phyloP scores from a whole-genome alignment of 2,888 invertebrate species.

The Conus canariensis region DNA sequence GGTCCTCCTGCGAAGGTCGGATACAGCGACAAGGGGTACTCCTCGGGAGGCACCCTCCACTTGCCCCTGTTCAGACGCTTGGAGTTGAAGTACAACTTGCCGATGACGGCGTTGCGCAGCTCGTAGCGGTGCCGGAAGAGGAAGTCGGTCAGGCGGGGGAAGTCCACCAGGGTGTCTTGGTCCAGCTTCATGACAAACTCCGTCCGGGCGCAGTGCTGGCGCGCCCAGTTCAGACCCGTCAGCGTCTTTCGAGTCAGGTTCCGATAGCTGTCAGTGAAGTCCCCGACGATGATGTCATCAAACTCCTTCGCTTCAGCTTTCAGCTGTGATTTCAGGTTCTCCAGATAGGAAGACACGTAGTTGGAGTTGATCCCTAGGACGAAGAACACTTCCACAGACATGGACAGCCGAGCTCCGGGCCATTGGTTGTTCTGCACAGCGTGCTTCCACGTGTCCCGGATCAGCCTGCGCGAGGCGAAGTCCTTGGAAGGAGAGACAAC shows the following conservation, averaged over 20 bases:
- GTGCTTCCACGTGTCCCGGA: conserved; percentile 35
- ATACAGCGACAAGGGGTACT: conserved; percentile 38
- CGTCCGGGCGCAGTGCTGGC: conserved; percentile 1
- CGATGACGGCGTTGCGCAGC: conserved; percentile 31
- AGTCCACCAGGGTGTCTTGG: conserved; percentile 41
- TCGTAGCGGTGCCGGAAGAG: neutral
- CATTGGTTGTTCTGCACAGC: conserved; percentile 24
- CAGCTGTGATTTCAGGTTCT: neutral
- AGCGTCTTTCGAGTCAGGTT: conserved; percentile 35
- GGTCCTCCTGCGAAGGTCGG: conserved; percentile 39
- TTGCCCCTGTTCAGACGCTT: conserved; percentile 12
- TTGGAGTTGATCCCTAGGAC: conserved; percentile 2
- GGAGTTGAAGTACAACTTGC: conserved; percentile 31
- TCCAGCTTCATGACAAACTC: conserved; percentile 36
- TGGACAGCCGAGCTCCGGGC: neutral
- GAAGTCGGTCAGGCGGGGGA: conserved; percentile 29
- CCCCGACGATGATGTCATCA: conserved; percentile 37
- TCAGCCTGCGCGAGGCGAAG: neutral
- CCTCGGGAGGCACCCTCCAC: conserved; percentile 10
- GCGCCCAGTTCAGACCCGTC: conserved; percentile 33
- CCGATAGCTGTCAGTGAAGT: conserved; percentile 37
- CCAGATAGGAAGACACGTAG: too few relatives aligned
- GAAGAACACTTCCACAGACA: conserved; percentile 7
- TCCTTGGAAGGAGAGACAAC: neutral
- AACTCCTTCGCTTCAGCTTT: neutral